Conservation (phyloP, 2,113 vertebrate genomes). For the Epinephelus cyanopodus region DNA sequence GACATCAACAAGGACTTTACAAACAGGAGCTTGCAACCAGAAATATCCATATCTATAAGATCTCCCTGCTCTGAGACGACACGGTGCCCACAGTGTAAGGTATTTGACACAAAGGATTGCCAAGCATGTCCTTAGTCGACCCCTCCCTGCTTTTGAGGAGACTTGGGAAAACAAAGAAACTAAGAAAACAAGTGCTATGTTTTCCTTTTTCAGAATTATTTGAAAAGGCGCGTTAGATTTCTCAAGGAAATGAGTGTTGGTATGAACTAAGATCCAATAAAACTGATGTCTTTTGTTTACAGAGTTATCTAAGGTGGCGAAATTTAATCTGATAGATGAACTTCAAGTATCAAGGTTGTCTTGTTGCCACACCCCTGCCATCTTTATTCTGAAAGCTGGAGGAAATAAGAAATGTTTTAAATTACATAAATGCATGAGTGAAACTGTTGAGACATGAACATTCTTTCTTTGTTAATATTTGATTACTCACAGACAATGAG, state of each 20-base stretch:
- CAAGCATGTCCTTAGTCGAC: conserved; percentile 10
- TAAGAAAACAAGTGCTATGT: neutral
- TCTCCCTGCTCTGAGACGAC: neutral
- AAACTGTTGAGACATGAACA: conserved; percentile 8
- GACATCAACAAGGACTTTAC: conserved; percentile 7
- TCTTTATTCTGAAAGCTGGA: conserved; percentile 11
- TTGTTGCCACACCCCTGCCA: neutral
- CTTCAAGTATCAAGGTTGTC: neutral
- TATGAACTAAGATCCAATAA: neutral
- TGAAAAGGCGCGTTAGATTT: neutral
- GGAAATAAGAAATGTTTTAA: neutral
- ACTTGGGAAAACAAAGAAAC: neutral
- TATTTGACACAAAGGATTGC: neutral
- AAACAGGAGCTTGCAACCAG: neutral
- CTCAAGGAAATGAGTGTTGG: neutral
- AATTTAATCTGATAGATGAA: neutral
- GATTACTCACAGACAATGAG: conserved; percentile 28
- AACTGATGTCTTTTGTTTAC: neutral
- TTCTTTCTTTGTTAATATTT: conserved; percentile 34
- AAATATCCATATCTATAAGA: neutral
- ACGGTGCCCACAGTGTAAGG: neutral
- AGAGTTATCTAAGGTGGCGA: neutral
- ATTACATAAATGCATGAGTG: neutral
- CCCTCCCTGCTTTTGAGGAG: neutral
- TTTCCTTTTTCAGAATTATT: neutral